Evolutionary conservation across 2,113 vertebrate genomes (phyloP), one percentile per base, ranked within the genome.

Genomic region (Crotophaga sulcirostris): DNA sequence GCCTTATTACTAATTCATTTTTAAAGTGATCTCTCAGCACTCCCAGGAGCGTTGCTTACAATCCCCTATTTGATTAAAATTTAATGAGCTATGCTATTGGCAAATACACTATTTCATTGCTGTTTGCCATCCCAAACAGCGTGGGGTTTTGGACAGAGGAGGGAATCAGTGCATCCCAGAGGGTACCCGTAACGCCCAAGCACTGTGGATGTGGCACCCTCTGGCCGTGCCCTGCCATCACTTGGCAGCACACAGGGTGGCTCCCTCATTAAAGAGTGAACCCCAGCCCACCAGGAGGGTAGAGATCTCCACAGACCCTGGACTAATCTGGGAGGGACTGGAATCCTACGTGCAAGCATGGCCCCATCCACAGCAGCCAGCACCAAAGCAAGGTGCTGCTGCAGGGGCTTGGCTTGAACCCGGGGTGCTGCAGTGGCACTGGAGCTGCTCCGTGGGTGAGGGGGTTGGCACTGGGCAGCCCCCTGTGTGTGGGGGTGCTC

Each of bases 31-130:
- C 92, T 96, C 74, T 92, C 77, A 58, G 60, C 3, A 6, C 73
- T 97, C 96, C 96, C 95, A 92, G 89, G 91, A 93, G 95, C 79
- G 64, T 44, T 92, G 82, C 95, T 96, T 93, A 92, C 94, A 93
- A 93, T 74, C 74, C 85, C 87, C 90, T 91, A 42, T 97, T 95
- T 94, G 95, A 98, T 98, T 97, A 98, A 98, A 97, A 96, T 97
- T 96, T 98, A 98, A 98, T 4, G 34, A 97, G 96, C 91, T 94
- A 10, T 62, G 84, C 97, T 97, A 97, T 94, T 96, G 96, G 95
- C 94, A 97, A 97, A 94, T 94, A 84, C 97, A 76, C 94, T 90
- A 51, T 96, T 97, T 95, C 42, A 4, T 58, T 78, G 80, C 87
- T 54, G 38, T 82, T 90, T 13, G 3, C 85, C 49, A 19, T 74